A percentile compares a stretch with the other conserved stretches of the same genome.
Conservation (phyloP, 2,113 vertebrate species). For the Chlamydotis undulata region DNA sequence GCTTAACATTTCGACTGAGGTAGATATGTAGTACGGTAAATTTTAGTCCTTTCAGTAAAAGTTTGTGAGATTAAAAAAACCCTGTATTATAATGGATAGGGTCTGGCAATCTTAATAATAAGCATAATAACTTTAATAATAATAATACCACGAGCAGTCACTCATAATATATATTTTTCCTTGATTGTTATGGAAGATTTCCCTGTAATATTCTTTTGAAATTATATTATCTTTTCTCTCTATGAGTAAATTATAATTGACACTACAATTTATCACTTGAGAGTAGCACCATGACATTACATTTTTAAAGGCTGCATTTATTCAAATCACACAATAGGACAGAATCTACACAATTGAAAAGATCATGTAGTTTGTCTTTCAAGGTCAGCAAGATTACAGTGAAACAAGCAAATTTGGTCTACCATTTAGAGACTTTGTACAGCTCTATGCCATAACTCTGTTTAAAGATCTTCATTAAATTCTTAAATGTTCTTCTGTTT, state of each 20-base stretch:
- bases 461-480: background rate
- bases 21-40: background rate
- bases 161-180: background rate
- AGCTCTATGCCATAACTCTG: background rate
- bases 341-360: background rate
- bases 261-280: constrained; percentile 1
- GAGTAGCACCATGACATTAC: background rate
- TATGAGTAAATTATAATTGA: constrained; percentile 2
- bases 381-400: background rate
- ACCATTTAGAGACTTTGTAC: background rate
- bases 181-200: constrained; percentile 13
- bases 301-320: background rate
- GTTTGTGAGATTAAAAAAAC: background rate
- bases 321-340: background rate
- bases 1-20: background rate
- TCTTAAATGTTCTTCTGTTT: background rate
- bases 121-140: background rate
- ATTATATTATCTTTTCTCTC: constrained; percentile 17
- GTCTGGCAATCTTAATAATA: constrained; percentile 12
- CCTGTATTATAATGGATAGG: background rate
- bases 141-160: background rate
- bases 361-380: background rate
- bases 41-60: background rate
- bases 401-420: background rate
- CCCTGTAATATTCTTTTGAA: background rate